Percentiles rank a stretch among this genome's conserved stretches.
These are phyloP conservation scores for Netelia virgata DNA, from an alignment of 2,888 invertebrate genomes.

Conservation along the genomic window DNA sequence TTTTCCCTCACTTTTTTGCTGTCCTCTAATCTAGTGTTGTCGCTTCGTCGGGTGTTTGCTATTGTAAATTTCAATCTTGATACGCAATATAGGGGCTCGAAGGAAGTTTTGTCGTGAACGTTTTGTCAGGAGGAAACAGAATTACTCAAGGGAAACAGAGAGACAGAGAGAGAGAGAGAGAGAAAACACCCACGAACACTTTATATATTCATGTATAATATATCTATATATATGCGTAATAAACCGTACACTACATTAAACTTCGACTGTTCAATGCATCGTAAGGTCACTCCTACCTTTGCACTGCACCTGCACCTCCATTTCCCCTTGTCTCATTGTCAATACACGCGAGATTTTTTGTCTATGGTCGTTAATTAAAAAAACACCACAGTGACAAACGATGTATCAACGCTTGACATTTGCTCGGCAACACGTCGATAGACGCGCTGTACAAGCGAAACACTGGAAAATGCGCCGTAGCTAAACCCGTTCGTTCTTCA, in stretches of 20 bases:
- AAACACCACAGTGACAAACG: constrained; percentile 60
- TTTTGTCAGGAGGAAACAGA: constrained; percentile 9
- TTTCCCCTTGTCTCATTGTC: constrained; percentile 62
- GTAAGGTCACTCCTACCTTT: constrained; percentile 75
- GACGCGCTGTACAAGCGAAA: constrained; percentile 70
- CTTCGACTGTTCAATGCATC: neutral
- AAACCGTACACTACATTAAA: neutral
- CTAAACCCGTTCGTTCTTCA: constrained; percentile 60
- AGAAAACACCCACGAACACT: neutral
- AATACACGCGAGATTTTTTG: constrained; percentile 41
- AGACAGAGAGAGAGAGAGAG: neutral
- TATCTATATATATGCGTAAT: neutral
- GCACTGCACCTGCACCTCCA: constrained; percentile 76
- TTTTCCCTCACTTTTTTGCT: neutral
- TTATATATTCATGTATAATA: neutral
- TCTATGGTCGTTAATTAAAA: constrained; percentile 61
- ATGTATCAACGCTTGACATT: constrained; percentile 73
- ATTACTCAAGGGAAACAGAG: constrained; percentile 21
- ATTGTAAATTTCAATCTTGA: neutral
- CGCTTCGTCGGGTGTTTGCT: neutral
- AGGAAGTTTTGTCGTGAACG: neutral
- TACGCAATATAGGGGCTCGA: neutral
- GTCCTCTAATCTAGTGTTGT: neutral
- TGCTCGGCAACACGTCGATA: constrained; percentile 76
- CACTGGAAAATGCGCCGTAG: constrained; percentile 79